Conservation (phyloP, 2,797 vertebrate species). For the Pempheris klunzingeri region DNA sequence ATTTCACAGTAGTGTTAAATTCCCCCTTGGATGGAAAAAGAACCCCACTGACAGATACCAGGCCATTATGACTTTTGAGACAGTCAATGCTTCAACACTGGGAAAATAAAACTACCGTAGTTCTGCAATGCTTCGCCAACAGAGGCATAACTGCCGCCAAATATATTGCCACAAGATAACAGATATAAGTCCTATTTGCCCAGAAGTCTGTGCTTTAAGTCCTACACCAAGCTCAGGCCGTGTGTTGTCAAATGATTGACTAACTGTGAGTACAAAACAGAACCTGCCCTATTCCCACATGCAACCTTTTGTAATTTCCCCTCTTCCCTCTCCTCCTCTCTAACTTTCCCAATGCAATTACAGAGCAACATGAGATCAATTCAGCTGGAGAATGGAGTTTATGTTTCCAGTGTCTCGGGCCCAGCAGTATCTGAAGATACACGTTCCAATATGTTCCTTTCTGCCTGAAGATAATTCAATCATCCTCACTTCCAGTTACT, state of each 20-base stretch:
- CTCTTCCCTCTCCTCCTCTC: constrained; percentile 21
- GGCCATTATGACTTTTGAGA: neutral
- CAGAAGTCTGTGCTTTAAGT: neutral
- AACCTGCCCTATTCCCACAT: constrained; percentile 42
- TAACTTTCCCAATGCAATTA: constrained; percentile 75
- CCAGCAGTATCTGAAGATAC: constrained; percentile 56
- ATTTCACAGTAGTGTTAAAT: neutral
- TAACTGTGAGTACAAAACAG: constrained; percentile 38
- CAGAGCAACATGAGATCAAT: constrained; percentile 74
- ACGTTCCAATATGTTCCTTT: constrained; percentile 71
- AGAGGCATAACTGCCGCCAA: neutral
- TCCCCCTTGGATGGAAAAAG: neutral
- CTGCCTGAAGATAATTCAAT: constrained; percentile 76
- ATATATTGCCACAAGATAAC: neutral
- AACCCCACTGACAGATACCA: neutral
- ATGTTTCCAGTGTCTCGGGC: constrained; percentile 64
- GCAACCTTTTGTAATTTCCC: constrained; percentile 53
- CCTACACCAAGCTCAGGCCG: neutral
- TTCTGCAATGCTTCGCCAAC: neutral
- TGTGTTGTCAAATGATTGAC: constrained; percentile 47
- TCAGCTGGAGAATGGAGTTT: constrained; percentile 66
- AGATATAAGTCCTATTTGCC: constrained; percentile 15
- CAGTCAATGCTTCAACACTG: neutral
- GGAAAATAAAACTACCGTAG: neutral
- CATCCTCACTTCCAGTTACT: constrained; percentile 76